Conservation (phyloP, 2,888 invertebrate species). For the Sarcophaga caerulescens region DNA sequence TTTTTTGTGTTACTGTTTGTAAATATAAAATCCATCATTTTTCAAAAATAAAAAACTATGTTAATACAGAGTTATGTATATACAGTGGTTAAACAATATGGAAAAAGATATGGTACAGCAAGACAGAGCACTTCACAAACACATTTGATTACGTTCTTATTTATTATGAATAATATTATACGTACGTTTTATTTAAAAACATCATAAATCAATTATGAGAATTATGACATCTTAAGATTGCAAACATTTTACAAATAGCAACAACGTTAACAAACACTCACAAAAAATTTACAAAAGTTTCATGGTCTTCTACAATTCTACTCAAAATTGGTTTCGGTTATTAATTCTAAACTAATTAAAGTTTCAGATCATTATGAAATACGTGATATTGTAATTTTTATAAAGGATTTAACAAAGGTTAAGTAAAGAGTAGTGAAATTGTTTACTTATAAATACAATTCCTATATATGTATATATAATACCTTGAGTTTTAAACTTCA, state of each 20-base stretch:
- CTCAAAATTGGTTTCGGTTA: neutral
- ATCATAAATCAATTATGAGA: too few species aligned
- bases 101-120: constrained; percentile 68
- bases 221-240: constrained; percentile 17
- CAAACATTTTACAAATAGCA: constrained; percentile 50
- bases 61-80: constrained; percentile 19
- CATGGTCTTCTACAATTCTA: neutral
- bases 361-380: too few species aligned
- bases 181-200: too few species aligned
- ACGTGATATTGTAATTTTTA: too few species aligned
- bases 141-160: constrained; percentile 63
- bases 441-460: too few species aligned
- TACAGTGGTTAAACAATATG: constrained; percentile 49
- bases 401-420: too few species aligned
- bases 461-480: too few species aligned
- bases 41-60: neutral
- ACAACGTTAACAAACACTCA: constrained; percentile 55
- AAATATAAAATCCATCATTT: constrained; percentile 29
- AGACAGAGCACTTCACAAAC: constrained; percentile 68
- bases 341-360: neutral
- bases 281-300: constrained; percentile 20
- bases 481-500: too few species aligned
- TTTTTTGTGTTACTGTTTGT: neutral
- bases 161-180: constrained; percentile 10
- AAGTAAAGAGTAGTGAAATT: too few species aligned